Percentiles rank a stretch among this genome's conserved stretches.
Evolutionary conservation across 2,888 invertebrate genomes (phyloP).

Genomic region (Orthosia gothica): DNA sequence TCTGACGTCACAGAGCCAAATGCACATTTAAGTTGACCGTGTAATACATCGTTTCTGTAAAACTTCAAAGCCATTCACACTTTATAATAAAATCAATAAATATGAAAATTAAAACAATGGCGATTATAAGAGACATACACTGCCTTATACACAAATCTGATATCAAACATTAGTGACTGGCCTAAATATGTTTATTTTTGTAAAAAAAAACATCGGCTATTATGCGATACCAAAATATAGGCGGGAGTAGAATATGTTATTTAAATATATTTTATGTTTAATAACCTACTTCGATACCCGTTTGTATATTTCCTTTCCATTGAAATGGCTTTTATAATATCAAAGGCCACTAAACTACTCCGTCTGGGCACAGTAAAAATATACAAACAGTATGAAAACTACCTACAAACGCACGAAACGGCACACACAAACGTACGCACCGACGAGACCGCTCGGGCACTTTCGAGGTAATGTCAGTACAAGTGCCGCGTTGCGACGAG

Average conservation of each 20-base stretch:
- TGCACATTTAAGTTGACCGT: too few relatives aligned
- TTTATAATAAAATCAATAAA: conserved; percentile 56
- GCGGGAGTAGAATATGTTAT: conserved; percentile 64
- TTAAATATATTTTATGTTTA: conserved; percentile 29
- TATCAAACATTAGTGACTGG: conserved; percentile 42
- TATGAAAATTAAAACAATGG: conserved; percentile 50
- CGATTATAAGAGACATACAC: conserved; percentile 33
- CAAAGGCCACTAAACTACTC: background rate
- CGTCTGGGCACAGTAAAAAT: too few relatives aligned
- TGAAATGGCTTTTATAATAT: conserved; percentile 20
- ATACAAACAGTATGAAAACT: too few relatives aligned
- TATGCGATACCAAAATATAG: conserved; percentile 66
- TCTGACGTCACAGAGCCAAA: too few relatives aligned
- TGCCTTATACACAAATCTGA: conserved; percentile 50
- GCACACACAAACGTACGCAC: too few relatives aligned
- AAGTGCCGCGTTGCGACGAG: too few relatives aligned
- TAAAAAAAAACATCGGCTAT: conserved; percentile 58
- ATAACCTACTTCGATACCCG: conserved; percentile 57
- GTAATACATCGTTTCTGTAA: conserved; percentile 39
- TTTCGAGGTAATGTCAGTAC: too few relatives aligned
- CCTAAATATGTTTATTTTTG: conserved; percentile 41
- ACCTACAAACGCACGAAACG: too few relatives aligned
- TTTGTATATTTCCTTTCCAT: conserved; percentile 44
- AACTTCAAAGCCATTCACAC: conserved; percentile 51
- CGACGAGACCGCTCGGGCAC: too few relatives aligned